Conservation (phyloP, 2,113 vertebrate genomes). For the Pteronura brasiliensis region DNA sequence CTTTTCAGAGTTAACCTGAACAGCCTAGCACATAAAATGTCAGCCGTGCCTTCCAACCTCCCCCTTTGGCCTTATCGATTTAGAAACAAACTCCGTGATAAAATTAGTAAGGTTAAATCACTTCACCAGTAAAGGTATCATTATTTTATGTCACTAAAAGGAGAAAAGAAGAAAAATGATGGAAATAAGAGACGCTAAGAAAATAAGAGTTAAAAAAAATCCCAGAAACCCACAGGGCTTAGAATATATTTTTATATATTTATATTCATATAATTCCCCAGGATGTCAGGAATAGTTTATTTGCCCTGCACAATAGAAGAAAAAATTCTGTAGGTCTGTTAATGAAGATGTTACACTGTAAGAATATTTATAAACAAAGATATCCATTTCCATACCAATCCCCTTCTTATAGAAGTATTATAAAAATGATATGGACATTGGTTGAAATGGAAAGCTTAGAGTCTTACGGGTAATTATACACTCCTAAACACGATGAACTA, state of each 20-base stretch:
- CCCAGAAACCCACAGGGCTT: neutral
- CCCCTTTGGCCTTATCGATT: slow-evolving; percentile 44
- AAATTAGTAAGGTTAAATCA: slow-evolving; percentile 61
- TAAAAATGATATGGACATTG: neutral
- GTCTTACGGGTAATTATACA: neutral
- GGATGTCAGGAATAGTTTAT: neutral
- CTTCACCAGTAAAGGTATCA: slow-evolving; percentile 34
- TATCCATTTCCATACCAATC: neutral
- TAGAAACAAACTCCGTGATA: slow-evolving; percentile 55
- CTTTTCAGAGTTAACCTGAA: slow-evolving; percentile 36
- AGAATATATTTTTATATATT: neutral
- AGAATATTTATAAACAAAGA: slow-evolving; percentile 10
- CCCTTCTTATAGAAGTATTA: neutral
- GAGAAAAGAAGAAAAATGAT: slow-evolving; percentile 48
- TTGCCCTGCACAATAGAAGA: neutral
- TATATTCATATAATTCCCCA: neutral
- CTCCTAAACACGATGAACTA: neutral
- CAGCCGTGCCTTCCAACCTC: neutral
- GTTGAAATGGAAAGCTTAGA: neutral
- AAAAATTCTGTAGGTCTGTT: neutral
- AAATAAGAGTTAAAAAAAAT: neutral
- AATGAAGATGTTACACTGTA: neutral
- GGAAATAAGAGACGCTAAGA: slow-evolving; percentile 53
- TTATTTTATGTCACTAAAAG: slow-evolving; percentile 38
- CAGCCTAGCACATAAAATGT: slow-evolving; percentile 8